Evolutionary conservation across 2,113 vertebrate genomes (phyloP), one percentile per base, ranked within the genome.

Genomic region (Mobula hypostoma): DNA sequence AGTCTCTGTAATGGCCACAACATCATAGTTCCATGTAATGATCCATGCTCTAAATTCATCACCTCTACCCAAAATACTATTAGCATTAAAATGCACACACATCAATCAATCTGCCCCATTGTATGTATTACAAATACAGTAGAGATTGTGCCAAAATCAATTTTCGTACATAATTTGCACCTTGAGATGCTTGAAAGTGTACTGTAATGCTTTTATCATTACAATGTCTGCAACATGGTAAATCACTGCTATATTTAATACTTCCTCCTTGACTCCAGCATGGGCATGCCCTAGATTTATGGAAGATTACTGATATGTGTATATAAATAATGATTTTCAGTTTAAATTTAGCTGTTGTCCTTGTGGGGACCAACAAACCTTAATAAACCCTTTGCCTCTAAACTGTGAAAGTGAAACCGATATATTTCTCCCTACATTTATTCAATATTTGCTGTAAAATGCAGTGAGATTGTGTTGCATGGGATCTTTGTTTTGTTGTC

Each of bases 331-430:
- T 88, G 83, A 88, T 88, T 88, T 88, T n/a, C 58, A 88, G n/a
- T 63, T 88, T 88, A 88, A 88, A 88, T 88, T 63, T 63, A 88
- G 27, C 58, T 88, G 83, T 63, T 88, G 83, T 32, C 83, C 83
- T 88, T 63, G 83, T 63, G 12, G 12, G 61, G 58, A 12, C 83
- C 83, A 88, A 2, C 27, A 1, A 61, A 29, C 24, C 27, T 61
- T n/a, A 61, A 61, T 27, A 87, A 56, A 63, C 12, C 83, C 24
- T 61, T 61, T 21, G 21, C 12, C 2, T 56, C 27, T 27, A 85
- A 87, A 87, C 24, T 29, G 82, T 85, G 56, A 12, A 87, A 87
- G 48, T n/a, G 83, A 63, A 87, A 87, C 27, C 7, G 83, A 27
- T 61, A 87, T 29, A 2, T 87, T 87, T 58, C 56, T 27, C 58